Evolutionary conservation across 2,113 vertebrate species (phyloP).

Genomic region (Myiagra hebetior): DNA sequence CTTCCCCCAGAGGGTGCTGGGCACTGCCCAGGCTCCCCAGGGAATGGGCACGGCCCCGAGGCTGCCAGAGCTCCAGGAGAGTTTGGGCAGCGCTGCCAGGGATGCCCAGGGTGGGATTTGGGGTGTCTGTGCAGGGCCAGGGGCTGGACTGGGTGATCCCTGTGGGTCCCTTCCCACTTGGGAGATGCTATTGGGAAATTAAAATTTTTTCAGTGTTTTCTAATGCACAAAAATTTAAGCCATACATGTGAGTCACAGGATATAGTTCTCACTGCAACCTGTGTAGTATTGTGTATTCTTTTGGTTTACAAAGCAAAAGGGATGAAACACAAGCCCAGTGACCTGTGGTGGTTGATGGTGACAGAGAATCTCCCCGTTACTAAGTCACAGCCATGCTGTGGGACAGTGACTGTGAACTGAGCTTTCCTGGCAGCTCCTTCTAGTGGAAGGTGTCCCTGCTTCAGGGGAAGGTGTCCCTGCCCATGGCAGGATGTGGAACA

Average conservation of each 20-base stretch:
- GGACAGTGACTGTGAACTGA: neutral
- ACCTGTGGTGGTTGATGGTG: neutral
- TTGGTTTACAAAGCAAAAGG: neutral
- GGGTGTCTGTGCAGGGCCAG: neutral
- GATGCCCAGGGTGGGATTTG: neutral
- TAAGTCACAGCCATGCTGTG: neutral
- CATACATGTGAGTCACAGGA: neutral
- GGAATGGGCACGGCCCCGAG: neutral
- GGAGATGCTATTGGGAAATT: neutral
- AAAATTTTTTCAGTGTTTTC: neutral
- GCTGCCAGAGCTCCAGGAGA: neutral
- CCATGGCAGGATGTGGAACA: neutral
- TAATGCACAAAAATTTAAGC: neutral
- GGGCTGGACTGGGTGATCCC: rapidly evolving
- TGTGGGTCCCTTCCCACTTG: neutral
- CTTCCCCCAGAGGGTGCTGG: neutral
- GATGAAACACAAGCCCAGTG: neutral
- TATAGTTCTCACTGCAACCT: neutral
- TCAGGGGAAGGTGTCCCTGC: neutral
- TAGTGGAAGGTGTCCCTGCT: neutral
- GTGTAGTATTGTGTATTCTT: rapidly evolving
- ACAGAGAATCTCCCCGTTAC: neutral
- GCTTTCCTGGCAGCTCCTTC: neutral
- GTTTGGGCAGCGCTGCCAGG: rapidly evolving
- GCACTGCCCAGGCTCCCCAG: neutral